Evolutionary conservation across 2,888 invertebrate genomes (phyloP), one percentile per base, ranked within the genome.

Genomic region (Eupithecia abbreviata): DNA sequence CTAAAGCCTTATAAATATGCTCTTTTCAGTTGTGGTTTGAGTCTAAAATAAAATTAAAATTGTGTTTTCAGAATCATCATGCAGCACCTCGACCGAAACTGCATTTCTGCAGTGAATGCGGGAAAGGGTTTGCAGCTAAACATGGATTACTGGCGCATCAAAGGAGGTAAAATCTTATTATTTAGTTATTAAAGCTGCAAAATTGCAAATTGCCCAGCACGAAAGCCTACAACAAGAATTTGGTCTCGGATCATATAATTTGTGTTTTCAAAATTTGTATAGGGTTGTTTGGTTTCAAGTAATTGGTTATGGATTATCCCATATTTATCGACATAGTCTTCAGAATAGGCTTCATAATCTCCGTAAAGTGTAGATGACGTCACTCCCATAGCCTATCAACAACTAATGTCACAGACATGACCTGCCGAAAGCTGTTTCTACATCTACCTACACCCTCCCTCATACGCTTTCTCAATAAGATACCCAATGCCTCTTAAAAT

Each of bases 141-240:
- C 98, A 98, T 82, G 98, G 98, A 0, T 90, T 98, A 6, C 95
- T 97, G 78, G 97, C 98, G 85, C 98, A 98, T 90, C 97, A 97
- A 85, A 96, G 97, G 79, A 96, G 97, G 90, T 95, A 84, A 77
- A 51, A 42, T 45, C 10, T 58, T 69, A 7, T 55, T 55, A 2
- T 7, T 41, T 9, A 41, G 3, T 5, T 42, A 9, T 41, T 12
- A 30, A 42, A 55, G 10, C 42, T 10, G 55, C 62, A 30, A 42
- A 55, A 4, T 42, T 10, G 55, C 62, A 18, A 58, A 10, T 58
- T 7, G 18, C 18, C 10, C 4, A 62, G 62, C 12, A 62, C 4
- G 4, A 18, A 10, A 10, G 18, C 58, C 18, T 10, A 4, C 3
- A 58, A 2, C 58, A 58, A 58, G 15, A 18, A 58, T 58, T 47